Percentiles rank a stretch among this genome's conserved stretches.
phyloP scores from a whole-genome alignment of 2,888 invertebrate species.

The Caenorhabditis japonica region DNA sequence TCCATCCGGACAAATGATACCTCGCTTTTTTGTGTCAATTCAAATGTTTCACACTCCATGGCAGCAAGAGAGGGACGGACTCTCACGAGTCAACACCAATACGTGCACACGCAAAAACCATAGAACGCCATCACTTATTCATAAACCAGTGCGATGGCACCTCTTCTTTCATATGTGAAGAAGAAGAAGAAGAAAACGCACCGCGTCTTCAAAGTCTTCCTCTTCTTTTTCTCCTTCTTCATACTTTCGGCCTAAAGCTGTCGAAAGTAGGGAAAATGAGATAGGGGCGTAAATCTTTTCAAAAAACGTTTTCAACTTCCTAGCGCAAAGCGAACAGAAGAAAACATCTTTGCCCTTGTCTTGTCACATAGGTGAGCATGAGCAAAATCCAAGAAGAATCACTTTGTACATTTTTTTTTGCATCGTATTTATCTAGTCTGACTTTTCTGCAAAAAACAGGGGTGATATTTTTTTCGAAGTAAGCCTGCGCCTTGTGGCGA shows the following conservation, averaged over 20 bases:
- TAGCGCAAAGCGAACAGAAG: constrained; percentile 15
- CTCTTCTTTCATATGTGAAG: constrained; percentile 27
- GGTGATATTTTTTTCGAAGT: no score
- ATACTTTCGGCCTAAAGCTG: constrained; percentile 34
- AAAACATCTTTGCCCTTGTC: neutral
- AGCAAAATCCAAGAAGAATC: no score
- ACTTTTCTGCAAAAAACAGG: no score
- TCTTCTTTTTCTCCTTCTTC: constrained; percentile 31
- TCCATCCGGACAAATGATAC: constrained; percentile 12
- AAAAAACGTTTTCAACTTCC: constrained; percentile 26
- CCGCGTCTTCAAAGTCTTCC: neutral
- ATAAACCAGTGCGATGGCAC: constrained; percentile 52
- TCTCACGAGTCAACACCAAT: constrained; percentile 47
- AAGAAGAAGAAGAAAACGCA: no score
- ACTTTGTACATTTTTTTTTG: no score
- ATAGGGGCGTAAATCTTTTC: neutral
- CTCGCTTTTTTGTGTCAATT: no score
- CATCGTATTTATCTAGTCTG: no score
- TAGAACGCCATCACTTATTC: constrained; percentile 59
- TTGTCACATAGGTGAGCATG: no score
- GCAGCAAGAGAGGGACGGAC: constrained; percentile 25
- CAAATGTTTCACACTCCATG: constrained; percentile 13
- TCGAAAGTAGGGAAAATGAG: neutral
- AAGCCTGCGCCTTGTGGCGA: no score
- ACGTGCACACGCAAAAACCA: constrained; percentile 55